These are phyloP conservation scores for Phymatocera aterrima DNA, from an alignment of 2,888 invertebrate species.

Conservation along the genomic window DNA sequence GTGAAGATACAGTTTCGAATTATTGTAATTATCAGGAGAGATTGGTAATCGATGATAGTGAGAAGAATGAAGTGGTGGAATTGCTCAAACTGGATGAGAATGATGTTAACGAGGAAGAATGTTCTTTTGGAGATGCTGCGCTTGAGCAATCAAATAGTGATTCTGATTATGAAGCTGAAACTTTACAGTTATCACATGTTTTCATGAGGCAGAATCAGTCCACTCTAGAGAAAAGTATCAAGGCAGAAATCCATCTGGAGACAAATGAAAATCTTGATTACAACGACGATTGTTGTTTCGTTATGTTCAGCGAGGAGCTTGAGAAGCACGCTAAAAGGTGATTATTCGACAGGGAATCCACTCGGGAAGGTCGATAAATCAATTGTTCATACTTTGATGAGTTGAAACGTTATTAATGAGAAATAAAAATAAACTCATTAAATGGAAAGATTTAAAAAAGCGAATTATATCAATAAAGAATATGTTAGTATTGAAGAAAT, in stretches of 20 bases:
- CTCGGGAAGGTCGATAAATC: neutral
- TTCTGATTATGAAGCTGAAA: conserved; percentile 20
- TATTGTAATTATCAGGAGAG: neutral
- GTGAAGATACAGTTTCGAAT: neutral
- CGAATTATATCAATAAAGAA: neutral
- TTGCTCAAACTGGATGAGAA: neutral
- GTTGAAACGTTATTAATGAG: too few species aligned
- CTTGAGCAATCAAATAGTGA: neutral
- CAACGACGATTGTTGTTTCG: conserved; percentile 19
- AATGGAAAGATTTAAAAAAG: neutral
- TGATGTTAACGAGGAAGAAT: neutral
- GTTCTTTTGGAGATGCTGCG: neutral
- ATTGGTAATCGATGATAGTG: neutral
- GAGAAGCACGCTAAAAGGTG: conserved; percentile 21
- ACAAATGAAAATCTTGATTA: neutral
- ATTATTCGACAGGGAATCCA: conserved; percentile 14
- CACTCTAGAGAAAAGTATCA: neutral
- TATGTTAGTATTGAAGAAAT: neutral
- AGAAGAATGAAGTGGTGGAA: neutral
- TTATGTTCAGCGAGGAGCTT: conserved; percentile 41
- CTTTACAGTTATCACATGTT: neutral
- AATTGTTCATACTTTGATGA: neutral
- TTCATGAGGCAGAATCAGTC: neutral
- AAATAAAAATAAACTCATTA: neutral
- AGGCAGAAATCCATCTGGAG: neutral